Evolutionary conservation across 2,888 invertebrate genomes (phyloP).

Genomic region (Sphaerophoria taeniata): DNA sequence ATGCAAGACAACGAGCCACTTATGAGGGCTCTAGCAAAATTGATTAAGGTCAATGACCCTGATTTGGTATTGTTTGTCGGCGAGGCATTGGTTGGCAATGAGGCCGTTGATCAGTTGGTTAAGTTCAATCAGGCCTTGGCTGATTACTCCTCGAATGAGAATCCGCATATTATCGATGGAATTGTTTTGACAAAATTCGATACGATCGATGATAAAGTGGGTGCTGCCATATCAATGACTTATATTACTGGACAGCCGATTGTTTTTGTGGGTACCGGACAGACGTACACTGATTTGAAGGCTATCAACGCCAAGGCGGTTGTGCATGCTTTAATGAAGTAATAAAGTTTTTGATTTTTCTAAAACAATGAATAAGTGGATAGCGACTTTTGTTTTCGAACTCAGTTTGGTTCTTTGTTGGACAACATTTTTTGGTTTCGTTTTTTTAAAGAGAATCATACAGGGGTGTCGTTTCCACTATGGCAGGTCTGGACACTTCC

Average conservation of each 20-base stretch:
- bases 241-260: slow-evolving; percentile 99
- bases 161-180: slow-evolving; percentile 98
- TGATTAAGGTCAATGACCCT: slow-evolving; percentile 98
- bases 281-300: slow-evolving; percentile 99
- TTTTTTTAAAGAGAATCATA: too few relatives aligned
- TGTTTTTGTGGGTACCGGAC: slow-evolving; percentile 96
- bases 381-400: too few relatives aligned
- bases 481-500: too few relatives aligned
- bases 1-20: slow-evolving; percentile 99
- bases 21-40: slow-evolving; percentile 98
- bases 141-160: slow-evolving; percentile 90
- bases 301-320: slow-evolving; percentile 98
- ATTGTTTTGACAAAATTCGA: slow-evolving; percentile 99
- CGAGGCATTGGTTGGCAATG: slow-evolving; percentile 99
- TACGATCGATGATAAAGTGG: slow-evolving; percentile 99
- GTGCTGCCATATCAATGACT: slow-evolving; percentile 99
- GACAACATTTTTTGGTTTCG: neutral
- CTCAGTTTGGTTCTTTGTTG: too few relatives aligned
- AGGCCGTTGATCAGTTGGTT: slow-evolving; percentile 99
- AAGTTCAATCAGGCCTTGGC: slow-evolving; percentile 99
- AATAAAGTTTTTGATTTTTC: slow-evolving; percentile 72
- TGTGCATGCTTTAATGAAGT: slow-evolving; percentile 97
- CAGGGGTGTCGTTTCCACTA: too few relatives aligned
- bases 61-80: slow-evolving; percentile 99
- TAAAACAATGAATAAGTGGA: neutral